Evolutionary conservation across 1,140 invertebrate genomes (phyloP).

Genomic region (Mylabris phalerata): DNA sequence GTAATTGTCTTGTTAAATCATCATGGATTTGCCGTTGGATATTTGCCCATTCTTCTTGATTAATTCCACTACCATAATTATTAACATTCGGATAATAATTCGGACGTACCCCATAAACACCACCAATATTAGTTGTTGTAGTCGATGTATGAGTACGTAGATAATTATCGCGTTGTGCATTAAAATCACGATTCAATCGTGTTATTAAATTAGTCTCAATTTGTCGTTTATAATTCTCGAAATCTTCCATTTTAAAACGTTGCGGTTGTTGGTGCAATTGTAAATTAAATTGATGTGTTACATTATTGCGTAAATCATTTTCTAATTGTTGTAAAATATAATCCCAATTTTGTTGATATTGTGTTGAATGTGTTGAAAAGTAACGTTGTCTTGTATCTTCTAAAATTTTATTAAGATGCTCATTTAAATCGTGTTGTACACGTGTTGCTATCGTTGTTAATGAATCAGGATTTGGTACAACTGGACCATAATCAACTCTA

Average conservation of each 20-base stretch:
- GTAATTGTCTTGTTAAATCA: slow-evolving; percentile 29
- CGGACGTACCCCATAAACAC: neutral
- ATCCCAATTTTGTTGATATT: slow-evolving; percentile 15
- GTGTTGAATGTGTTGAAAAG: slow-evolving; percentile 17
- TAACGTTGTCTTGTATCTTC: slow-evolving; percentile 24
- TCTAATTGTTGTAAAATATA: slow-evolving; percentile 25
- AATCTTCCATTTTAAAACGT: slow-evolving; percentile 28
- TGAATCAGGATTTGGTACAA: slow-evolving; percentile 20
- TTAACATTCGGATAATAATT: neutral
- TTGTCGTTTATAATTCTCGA: slow-evolving; percentile 33
- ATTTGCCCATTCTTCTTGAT: slow-evolving; percentile 4
- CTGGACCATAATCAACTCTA: slow-evolving; percentile 20
- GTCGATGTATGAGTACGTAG: slow-evolving; percentile 6
- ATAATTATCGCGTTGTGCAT: slow-evolving; percentile 12
- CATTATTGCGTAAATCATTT: slow-evolving; percentile 30
- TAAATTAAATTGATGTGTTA: slow-evolving; percentile 30
- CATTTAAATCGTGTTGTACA: slow-evolving; percentile 29
- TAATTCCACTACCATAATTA: neutral
- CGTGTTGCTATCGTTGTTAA: slow-evolving; percentile 29
- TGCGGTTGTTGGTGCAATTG: slow-evolving; percentile 28
- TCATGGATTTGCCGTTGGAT: slow-evolving; percentile 28
- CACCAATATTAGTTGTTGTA: neutral
- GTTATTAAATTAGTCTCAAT: slow-evolving; percentile 33
- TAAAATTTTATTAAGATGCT: slow-evolving; percentile 23
- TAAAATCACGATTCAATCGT: slow-evolving; percentile 29